Conservation (phyloP, 2,888 invertebrate species). For the Deilephila porcellus region DNA sequence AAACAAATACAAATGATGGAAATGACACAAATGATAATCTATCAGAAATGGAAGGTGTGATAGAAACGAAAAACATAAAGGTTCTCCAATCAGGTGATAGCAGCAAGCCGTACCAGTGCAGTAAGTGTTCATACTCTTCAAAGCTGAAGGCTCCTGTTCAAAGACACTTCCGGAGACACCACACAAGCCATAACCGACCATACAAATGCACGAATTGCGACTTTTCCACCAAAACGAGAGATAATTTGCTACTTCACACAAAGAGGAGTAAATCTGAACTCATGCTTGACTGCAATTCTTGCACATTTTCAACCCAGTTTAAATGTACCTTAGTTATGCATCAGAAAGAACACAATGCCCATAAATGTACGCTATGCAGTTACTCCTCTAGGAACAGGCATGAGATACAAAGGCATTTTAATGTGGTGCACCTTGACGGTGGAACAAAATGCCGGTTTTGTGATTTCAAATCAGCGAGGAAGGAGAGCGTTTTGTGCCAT, state of each 20-base stretch:
- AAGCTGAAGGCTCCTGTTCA: conserved; percentile 70
- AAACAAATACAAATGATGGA: conserved; percentile 6
- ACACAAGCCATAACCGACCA: conserved; percentile 62
- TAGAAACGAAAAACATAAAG: conserved; percentile 63
- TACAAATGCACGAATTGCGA: conserved; percentile 70
- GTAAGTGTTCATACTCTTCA: conserved; percentile 60
- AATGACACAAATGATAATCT: conserved; percentile 24
- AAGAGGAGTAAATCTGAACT: conserved; percentile 58
- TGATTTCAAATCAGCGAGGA: conserved; percentile 57
- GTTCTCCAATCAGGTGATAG: conserved; percentile 58
- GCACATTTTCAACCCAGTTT: conserved; percentile 56
- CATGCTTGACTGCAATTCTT: conserved; percentile 49
- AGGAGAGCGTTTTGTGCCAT: conserved; percentile 61
- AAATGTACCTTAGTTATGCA: conserved; percentile 66
- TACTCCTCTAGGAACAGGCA: conserved; percentile 63
- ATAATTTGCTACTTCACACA: conserved; percentile 68
- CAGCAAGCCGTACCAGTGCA: conserved; percentile 63
- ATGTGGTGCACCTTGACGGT: conserved; percentile 57
- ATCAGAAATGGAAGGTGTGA: background rate
- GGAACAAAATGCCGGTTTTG: conserved; percentile 64
- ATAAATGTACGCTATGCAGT: conserved; percentile 59
- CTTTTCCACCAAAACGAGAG: conserved; percentile 72
- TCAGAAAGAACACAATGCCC: conserved; percentile 62
- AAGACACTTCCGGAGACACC: conserved; percentile 68
- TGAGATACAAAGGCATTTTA: conserved; percentile 64